These are phyloP conservation scores for Pseudomugil gertrudae DNA, from an alignment of 2,797 vertebrate genomes.

Conservation along the genomic window DNA sequence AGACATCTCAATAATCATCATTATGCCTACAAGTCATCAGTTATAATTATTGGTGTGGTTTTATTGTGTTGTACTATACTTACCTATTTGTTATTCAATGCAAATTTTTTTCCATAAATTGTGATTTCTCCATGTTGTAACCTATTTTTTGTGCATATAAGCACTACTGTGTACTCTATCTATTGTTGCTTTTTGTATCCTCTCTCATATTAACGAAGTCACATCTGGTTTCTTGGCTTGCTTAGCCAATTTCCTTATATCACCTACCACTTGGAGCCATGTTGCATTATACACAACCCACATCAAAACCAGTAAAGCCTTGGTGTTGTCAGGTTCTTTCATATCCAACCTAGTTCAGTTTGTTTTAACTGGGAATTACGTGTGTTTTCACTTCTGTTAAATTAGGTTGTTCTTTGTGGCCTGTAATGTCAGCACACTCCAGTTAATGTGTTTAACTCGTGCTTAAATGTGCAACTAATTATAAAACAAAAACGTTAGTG, in stretches of 20 bases:
- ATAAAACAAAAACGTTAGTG: neutral
- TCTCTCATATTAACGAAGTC: neutral
- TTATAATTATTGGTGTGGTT: neutral
- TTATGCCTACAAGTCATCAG: too few species aligned
- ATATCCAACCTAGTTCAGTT: neutral
- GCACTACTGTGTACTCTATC: neutral
- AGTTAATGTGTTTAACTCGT: neutral
- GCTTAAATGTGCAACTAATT: neutral
- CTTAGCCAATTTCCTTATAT: neutral
- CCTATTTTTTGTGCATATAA: neutral
- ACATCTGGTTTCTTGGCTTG: conserved; percentile 2
- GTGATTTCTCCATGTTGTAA: neutral
- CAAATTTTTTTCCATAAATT: neutral
- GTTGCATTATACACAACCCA: neutral
- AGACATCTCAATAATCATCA: conserved; percentile 3
- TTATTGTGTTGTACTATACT: neutral
- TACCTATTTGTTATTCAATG: neutral
- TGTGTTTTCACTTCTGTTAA: neutral
- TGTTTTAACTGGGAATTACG: neutral
- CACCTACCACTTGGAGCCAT: neutral
- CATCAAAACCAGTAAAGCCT: neutral
- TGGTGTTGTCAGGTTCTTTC: conserved; percentile 1
- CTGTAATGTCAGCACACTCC: neutral
- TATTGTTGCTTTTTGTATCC: neutral
- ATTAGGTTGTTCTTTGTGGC: neutral